Evolutionary conservation across 2,888 invertebrate genomes (phyloP), one percentile per base, ranked within the genome.

Genomic region (Athetis lepigone): DNA sequence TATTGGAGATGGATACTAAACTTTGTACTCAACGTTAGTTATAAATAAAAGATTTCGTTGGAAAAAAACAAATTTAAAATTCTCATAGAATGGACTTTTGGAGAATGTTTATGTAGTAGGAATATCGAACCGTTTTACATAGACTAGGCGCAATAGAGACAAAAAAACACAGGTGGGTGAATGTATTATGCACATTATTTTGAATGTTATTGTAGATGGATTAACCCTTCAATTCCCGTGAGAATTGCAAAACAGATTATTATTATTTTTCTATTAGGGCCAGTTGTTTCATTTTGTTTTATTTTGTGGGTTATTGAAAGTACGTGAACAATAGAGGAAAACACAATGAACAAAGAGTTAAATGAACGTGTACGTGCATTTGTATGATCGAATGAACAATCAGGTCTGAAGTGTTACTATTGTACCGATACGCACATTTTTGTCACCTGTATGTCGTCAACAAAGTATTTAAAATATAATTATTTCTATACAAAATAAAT

Each of bases 381-480:
- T 73, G 65, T 73, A 67, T 73, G 70, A 80, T 68, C 70, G 75
- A 78, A 75, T 78, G 79, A 70, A 64, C 79, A 80, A 70, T 70
- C 59, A 64, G 43, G 47, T 50, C 63, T 61, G 21, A 49, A 66
- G 46, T 39, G 50, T 29, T 68, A 80, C 75, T 50, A 63, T 54
- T 67, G 55, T 46, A 40, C 2, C 33, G 43, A 4, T 39, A 45
- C 62, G 40, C 75, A 74, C 51, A 46, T 21, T 57, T 74, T 75
- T 71, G 7, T 77, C 77, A 69, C 74, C 61, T 58, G 8, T 60
- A 47, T 50, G 52, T 54, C 50, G 18, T 21, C 4, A 4, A 16
- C 45, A 39, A 16, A 9, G 23, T 8, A 29, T 62, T 51, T 39
- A 29, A 29, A 29, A 29, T 11, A 29, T 29, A 4, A 25, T 25